Evolutionary conservation across 2,113 vertebrate species (phyloP).

Genomic region (Pomatostomus ruficeps): DNA sequence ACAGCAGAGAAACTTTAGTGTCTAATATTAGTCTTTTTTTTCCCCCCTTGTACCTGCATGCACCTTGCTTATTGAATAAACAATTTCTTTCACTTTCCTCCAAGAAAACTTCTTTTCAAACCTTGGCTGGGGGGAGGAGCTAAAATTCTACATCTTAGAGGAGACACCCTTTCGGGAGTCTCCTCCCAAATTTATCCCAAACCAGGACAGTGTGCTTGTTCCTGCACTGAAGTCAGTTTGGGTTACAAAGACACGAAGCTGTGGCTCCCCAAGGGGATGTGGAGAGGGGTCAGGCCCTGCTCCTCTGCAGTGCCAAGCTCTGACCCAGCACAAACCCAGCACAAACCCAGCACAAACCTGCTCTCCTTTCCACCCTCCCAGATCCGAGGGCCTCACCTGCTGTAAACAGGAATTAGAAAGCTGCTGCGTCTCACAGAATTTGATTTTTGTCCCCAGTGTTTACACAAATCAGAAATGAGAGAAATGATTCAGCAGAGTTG

Average conservation of each 20-base stretch:
- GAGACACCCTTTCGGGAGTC: too few species aligned
- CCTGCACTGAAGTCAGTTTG: background rate
- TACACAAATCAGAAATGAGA: background rate
- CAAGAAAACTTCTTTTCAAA: too few species aligned
- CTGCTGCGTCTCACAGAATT: background rate
- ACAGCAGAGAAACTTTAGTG: too few species aligned
- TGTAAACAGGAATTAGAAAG: background rate
- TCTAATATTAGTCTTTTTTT: too few species aligned
- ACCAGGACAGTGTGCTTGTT: background rate
- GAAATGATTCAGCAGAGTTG: background rate
- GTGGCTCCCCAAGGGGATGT: background rate
- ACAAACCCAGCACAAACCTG: background rate
- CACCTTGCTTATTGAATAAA: too few species aligned
- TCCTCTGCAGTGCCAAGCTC: background rate
- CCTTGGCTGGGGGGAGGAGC: too few species aligned
- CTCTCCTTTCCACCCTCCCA: background rate
- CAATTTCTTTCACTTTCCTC: too few species aligned
- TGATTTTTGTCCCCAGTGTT: fast-evolving
- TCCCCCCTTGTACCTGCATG: too few species aligned
- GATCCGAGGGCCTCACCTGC: background rate
- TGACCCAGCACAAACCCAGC: too few species aligned
- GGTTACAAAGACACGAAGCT: background rate
- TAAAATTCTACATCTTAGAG: too few species aligned
- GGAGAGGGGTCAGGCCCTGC: fast-evolving
- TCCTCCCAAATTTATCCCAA: too few species aligned